Base-by-base conservation (phyloP, 2,113 vertebrate species). In the Sminthopsis crassicaudata region DNA sequence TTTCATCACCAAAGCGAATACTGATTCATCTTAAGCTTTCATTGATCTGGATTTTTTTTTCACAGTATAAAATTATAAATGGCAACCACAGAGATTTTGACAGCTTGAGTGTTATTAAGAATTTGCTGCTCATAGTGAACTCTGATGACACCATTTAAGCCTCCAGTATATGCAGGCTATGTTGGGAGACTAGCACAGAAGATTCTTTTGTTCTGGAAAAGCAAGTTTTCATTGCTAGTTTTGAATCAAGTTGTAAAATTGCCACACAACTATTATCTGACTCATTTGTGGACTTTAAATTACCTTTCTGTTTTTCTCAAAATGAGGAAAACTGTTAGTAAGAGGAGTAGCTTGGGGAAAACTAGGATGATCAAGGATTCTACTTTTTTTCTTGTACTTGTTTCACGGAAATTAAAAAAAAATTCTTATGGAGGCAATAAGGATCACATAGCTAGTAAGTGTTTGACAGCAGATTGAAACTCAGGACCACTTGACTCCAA, bases 11-110 rank as follows among this genome's bases (percentile, higher is more conserved):
- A 89, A 96, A 96, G 95, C 96, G 84, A 97, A 97, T 97, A 97
- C 97, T 94, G 92, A 93, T 95, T 96, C 95, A 97, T 97, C 97
- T 95, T 96, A 98, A 96, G 93, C 55, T 94, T 98, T 98, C 97
- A 98, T 97, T 97, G 96, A 95, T 98, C 98, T 98, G n/a, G 95
- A 88, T 96, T 97, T 97, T 94, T 26, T 95, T 98, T 98, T 98
- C 97, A 98, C 97, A 98, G 98, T 98, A 98, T 98, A 98, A 98
- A 98, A 98, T 97, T 94, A 53, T 97, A 98, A 98, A 95, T 97
- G 97, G 90, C 96, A 98, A 98, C 95, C 97, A 95, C 89, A 97
- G 97, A 96, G 90, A 97, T 97, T 97, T 97, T 84, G 96, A 97
- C 96, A 98, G 97, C 98, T 98, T 95, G 91, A 96, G 94, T 96